phyloP scores from a whole-genome alignment of 2,113 vertebrate species.

The Propithecus coquereli region DNA sequence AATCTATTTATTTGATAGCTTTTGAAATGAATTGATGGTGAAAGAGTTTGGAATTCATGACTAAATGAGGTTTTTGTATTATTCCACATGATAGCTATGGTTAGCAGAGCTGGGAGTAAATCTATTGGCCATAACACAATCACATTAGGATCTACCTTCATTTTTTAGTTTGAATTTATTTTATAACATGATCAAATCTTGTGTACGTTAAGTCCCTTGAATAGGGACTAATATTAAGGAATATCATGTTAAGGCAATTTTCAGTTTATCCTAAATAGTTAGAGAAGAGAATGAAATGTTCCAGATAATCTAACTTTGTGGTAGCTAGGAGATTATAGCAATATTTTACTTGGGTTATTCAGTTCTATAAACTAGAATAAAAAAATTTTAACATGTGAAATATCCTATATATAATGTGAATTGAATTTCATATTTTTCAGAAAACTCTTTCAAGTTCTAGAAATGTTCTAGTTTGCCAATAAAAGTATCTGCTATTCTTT shows the following conservation, averaged over 20 bases:
- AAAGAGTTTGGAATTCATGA: neutral
- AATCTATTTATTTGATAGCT: constrained; percentile 9
- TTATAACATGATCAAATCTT: neutral
- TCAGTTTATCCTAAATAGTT: constrained; percentile 30
- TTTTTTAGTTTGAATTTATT: constrained; percentile 38
- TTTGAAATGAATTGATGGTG: neutral
- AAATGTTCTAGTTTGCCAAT: neutral
- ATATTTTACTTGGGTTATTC: constrained; percentile 13
- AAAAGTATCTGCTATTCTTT: neutral
- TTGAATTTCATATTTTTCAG: constrained; percentile 24
- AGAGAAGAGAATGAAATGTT: neutral
- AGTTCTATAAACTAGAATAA: neutral
- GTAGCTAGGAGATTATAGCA: neutral
- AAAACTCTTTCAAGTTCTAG: neutral
- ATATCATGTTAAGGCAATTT: neutral
- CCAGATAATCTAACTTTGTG: constrained; percentile 20
- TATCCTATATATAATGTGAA: constrained; percentile 30
- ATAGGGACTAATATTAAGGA: constrained; percentile 5
- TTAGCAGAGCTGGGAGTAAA: neutral
- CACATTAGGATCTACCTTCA: neutral
- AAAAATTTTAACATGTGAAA: constrained; percentile 19
- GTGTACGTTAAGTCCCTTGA: neutral
- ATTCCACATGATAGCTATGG: neutral
- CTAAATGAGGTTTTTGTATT: neutral
- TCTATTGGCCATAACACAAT: neutral